A percentile compares a stretch with the other conserved stretches of the same genome.
These are phyloP conservation scores for Acanthisitta chloris DNA, from an alignment of 2,113 vertebrate genomes.

Conservation along the genomic window DNA sequence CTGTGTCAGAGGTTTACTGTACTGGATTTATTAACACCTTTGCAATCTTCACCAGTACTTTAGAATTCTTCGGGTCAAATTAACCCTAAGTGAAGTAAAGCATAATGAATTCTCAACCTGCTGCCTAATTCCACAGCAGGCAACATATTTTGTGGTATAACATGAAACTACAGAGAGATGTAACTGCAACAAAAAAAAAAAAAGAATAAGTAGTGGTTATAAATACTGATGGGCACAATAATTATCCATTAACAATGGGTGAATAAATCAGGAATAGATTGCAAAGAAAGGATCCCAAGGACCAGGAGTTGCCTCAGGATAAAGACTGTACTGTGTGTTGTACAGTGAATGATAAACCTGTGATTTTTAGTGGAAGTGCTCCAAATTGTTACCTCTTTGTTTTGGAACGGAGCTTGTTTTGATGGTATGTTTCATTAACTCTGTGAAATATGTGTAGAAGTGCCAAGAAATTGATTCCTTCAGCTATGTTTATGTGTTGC, in stretches of 20 bases:
- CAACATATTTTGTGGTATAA: not conserved
- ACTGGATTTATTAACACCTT: not conserved
- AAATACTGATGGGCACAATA: not conserved
- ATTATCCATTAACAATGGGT: not conserved
- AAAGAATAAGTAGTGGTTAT: not conserved
- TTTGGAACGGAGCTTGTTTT: not conserved
- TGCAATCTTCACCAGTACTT: not conserved
- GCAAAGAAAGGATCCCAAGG: not conserved
- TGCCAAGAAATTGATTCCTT: not conserved
- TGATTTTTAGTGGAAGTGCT: not conserved
- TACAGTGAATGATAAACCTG: not conserved
- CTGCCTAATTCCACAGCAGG: not conserved
- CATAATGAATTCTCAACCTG: not conserved
- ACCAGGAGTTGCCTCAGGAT: not conserved
- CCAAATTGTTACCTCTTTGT: not conserved
- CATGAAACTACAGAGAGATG: not conserved
- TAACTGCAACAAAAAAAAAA: not conserved
- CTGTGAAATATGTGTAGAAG: not conserved
- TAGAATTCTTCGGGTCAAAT: not conserved
- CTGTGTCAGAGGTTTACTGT: not conserved
- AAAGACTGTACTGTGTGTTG: not conserved
- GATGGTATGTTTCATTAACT: conserved; percentile 3
- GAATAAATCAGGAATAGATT: not conserved
- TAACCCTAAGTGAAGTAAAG: not conserved
- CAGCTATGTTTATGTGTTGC: not conserved